Evolutionary conservation across 2,113 vertebrate species (phyloP).

Genomic region (Hepsetus odoe): DNA sequence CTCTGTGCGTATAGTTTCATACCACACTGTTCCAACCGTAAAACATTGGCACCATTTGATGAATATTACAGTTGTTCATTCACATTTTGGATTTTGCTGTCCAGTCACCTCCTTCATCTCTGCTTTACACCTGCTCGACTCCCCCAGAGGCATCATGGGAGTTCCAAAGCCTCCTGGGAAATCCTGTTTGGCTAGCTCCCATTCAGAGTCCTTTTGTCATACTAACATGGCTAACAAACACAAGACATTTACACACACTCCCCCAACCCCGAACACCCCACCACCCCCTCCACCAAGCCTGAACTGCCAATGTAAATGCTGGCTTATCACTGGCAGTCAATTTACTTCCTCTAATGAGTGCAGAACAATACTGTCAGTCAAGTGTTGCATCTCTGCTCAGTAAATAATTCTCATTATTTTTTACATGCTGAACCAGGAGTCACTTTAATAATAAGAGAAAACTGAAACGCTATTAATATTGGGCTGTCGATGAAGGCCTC

Average conservation of each 20-base stretch:
- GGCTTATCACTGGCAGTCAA: slow-evolving; percentile 76
- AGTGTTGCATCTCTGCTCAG: slow-evolving; percentile 58
- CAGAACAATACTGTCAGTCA: slow-evolving; percentile 76
- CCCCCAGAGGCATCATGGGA: slow-evolving; percentile 68
- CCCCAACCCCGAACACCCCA: slow-evolving; percentile 4
- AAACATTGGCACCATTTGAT: too few relatives aligned
- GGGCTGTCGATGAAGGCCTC: slow-evolving; percentile 60
- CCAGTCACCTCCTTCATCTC: slow-evolving; percentile 70
- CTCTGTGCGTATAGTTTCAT: too few relatives aligned
- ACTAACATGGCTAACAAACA: slow-evolving; percentile 69
- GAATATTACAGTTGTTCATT: too few relatives aligned
- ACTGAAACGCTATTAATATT: slow-evolving; percentile 64
- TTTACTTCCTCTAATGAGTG: slow-evolving; percentile 76
- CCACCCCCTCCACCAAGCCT: slow-evolving; percentile 46
- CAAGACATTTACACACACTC: slow-evolving; percentile 61
- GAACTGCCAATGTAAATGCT: slow-evolving; percentile 71
- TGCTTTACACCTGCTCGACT: slow-evolving; percentile 77
- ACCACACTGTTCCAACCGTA: too few relatives aligned
- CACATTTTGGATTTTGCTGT: too few relatives aligned
- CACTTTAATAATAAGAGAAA: slow-evolving; percentile 67
- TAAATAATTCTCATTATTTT: slow-evolving; percentile 69
- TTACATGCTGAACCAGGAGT: slow-evolving; percentile 59
- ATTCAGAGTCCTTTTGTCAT: slow-evolving; percentile 63
- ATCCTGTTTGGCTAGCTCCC: slow-evolving; percentile 26
- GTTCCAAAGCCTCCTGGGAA: slow-evolving; percentile 46